These are phyloP conservation scores for Rhorus exstirpatorius DNA, from an alignment of 2,888 invertebrate genomes.

Conservation along the genomic window DNA sequence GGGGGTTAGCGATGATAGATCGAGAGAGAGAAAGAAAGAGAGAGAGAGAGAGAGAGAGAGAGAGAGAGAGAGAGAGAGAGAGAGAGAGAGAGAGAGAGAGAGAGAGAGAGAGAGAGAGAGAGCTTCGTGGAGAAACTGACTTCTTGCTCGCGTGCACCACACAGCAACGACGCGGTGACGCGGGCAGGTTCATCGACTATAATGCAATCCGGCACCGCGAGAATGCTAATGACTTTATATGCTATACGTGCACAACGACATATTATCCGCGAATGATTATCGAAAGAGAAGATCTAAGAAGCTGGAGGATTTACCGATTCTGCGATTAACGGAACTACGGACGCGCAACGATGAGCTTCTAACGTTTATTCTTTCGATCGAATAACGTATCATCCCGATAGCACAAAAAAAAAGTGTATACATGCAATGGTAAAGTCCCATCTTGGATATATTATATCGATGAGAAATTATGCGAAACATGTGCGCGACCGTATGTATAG, in stretches of 20 bases:
- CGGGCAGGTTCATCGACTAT: slow-evolving; percentile 67
- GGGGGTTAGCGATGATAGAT: background rate
- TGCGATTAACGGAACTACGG: background rate
- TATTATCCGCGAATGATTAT: slow-evolving; percentile 51
- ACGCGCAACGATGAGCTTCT: too few relatives aligned
- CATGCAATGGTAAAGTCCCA: too few relatives aligned
- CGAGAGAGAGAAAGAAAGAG: background rate
- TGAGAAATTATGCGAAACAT: too few relatives aligned
- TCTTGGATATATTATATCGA: too few relatives aligned
- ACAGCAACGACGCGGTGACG: slow-evolving; percentile 43
- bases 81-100: slow-evolving; percentile 24
- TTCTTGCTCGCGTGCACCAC: slow-evolving; percentile 49
- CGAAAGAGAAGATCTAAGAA: slow-evolving; percentile 14
- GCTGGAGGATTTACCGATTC: slow-evolving; percentile 7
- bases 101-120: slow-evolving; percentile 55
- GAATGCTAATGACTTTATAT: slow-evolving; percentile 72
- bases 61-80: background rate
- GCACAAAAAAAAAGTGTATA: too few relatives aligned
- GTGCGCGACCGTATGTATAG: too few relatives aligned
- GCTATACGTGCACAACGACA: slow-evolving; percentile 65
- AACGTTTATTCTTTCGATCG: too few relatives aligned
- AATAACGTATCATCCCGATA: too few relatives aligned
- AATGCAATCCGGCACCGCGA: slow-evolving; percentile 68
- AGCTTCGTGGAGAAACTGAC: slow-evolving; percentile 34
- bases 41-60: background rate